Percentiles rank a stretch among this genome's conserved stretches.
Conservation (phyloP, 2,113 vertebrate species). For the Irena cyanogastra region DNA sequence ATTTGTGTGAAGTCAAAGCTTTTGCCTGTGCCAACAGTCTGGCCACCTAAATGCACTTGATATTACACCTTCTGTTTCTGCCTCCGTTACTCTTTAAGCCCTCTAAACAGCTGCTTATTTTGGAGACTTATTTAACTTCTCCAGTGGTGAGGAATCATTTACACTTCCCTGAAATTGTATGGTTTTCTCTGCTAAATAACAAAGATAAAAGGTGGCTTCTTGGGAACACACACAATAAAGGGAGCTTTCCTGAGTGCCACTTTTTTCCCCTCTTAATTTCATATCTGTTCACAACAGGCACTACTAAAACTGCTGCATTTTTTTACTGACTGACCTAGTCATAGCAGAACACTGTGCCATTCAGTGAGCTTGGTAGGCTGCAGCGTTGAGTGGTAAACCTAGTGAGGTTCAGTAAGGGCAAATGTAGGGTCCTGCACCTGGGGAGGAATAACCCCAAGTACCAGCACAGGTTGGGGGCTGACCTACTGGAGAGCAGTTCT, state of each 20-base stretch:
- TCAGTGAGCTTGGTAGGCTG: not conserved
- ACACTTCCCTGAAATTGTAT: not conserved
- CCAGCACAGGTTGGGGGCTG: not conserved
- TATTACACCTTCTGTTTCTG: not conserved
- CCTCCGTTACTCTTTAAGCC: not conserved
- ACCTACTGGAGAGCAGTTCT: not conserved
- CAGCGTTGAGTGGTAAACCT: accelerated
- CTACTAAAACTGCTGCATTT: not conserved
- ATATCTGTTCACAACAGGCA: not conserved
- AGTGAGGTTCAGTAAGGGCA: not conserved
- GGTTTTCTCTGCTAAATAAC: not conserved
- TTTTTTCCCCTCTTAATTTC: too few relatives aligned
- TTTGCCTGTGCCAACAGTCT: too few relatives aligned
- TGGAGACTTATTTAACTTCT: not conserved
- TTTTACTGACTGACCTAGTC: not conserved
- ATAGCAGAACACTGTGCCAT: not conserved
- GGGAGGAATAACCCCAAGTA: not conserved
- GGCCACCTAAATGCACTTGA: not conserved
- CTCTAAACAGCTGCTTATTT: not conserved
- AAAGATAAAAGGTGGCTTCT: not conserved
- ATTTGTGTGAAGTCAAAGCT: not conserved
- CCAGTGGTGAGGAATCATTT: not conserved
- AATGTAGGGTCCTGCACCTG: not conserved
- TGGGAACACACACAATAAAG: accelerated
- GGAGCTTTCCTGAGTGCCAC: not conserved